Conservation (phyloP, 2,797 vertebrate genomes). For the Pangasius krempfi region DNA sequence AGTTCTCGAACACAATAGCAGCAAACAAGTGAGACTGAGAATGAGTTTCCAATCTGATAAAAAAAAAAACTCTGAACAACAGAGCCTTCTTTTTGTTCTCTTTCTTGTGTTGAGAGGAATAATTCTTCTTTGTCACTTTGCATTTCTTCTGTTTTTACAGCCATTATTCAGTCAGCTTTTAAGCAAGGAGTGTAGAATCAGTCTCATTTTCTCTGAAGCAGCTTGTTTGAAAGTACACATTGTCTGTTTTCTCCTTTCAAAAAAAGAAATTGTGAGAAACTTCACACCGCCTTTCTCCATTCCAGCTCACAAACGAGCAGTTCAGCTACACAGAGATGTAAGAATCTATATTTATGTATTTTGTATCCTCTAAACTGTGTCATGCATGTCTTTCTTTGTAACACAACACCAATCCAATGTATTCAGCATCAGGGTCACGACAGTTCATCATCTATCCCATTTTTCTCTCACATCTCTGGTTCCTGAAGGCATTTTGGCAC, state of each 20-base stretch:
- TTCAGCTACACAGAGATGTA: not conserved
- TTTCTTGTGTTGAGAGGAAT: not conserved
- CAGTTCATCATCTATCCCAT: conserved; percentile 22
- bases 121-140: conserved; percentile 16
- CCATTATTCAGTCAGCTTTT: conserved; percentile 9
- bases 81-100: not conserved
- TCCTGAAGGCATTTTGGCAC: conserved; percentile 21
- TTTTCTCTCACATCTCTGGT: conserved; percentile 4
- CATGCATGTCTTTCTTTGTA: conserved; percentile 13
- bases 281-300: not conserved
- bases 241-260: not conserved
- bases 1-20: conserved; percentile 22
- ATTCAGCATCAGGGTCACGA: conserved; percentile 9
- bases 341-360: conserved; percentile 17
- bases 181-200: conserved; percentile 4
- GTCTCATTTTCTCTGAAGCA: conserved; percentile 5
- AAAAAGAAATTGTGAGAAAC: not conserved
- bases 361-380: not conserved
- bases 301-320: not conserved
- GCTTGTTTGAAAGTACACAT: not conserved
- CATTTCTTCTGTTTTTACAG: not conserved
- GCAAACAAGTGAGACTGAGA: conserved; percentile 6
- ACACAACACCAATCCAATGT: not conserved
- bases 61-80: not conserved
- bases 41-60: conserved; percentile 17